Evolutionary conservation across 2,888 invertebrate species (phyloP).

Genomic region (Candidula unifasciata): DNA sequence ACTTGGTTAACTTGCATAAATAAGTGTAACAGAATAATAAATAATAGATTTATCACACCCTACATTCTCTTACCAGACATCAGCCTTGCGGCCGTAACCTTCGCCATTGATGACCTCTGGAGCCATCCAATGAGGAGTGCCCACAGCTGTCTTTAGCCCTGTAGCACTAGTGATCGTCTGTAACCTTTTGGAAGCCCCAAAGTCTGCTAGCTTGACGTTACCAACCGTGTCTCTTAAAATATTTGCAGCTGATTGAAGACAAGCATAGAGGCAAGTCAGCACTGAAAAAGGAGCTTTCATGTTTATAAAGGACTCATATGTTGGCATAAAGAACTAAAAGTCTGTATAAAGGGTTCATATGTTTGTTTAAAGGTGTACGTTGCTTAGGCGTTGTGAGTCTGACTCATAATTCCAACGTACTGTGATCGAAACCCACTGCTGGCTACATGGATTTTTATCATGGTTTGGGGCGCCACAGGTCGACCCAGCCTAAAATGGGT

Average conservation of each 20-base stretch:
- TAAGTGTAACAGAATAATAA: too few relatives aligned
- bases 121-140: constrained; percentile 79
- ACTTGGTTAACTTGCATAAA: too few relatives aligned
- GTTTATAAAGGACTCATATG: not conserved
- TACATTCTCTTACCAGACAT: constrained; percentile 79
- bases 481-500: too few relatives aligned
- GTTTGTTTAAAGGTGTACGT: too few relatives aligned
- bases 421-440: too few relatives aligned
- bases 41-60: too few relatives aligned
- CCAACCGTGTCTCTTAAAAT: constrained; percentile 78
- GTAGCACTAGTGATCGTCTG: constrained; percentile 75
- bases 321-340: not conserved
- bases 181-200: constrained; percentile 79
- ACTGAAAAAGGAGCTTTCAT: not conserved
- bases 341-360: not conserved
- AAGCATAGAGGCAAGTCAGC: not conserved
- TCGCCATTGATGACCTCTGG: constrained; percentile 78
- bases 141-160: constrained; percentile 73
- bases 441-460: too few relatives aligned
- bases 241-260: constrained; percentile 77
- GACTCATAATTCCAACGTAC: too few relatives aligned
- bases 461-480: too few relatives aligned
- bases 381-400: too few relatives aligned
- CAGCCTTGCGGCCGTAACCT: constrained; percentile 77
- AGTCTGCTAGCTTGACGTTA: constrained; percentile 79